Base-by-base conservation (phyloP, 23 tunicate species). In the Phallusia fumigata region DNA sequence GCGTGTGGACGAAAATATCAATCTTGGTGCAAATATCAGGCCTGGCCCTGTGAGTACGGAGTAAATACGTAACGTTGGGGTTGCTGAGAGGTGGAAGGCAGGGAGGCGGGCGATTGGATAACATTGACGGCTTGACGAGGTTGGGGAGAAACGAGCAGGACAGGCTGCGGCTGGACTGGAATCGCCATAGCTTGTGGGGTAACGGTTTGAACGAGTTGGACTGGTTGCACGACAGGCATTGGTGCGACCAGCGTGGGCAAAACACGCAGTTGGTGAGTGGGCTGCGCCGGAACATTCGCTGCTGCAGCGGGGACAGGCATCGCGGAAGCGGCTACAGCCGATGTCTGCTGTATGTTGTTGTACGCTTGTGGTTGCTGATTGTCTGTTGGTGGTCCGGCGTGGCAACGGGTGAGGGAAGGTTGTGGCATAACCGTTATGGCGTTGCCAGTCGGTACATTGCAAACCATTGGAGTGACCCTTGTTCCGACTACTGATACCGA, bases 211-310 rank as follows among this genome's bases (percentile, higher is more conserved):
- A 84, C 81, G 33, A 52, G 44, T 52, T 84, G 87, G 3, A 84
- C 81, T 3, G 87, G 87, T 32, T 84, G 87, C 12, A 76, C 87
- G 13, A 84, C 33, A 24, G 87, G 87, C 32, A 84, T 81, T 19
- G 87, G 76, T 0, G 81, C 87, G 52, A 80, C 87, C 52, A 84
- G 19, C 31, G 86, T 64, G 2, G 87, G 87, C 18, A 84, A 22
- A 22, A 58, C 26, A 22, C 28, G 26, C 69, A 58, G 26, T 22
- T 24, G 69, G 26, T 58, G 69, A 58, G 28, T 24, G 69, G 69
- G 69, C 16, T 58, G 69, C 69, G 69, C 2, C 28, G 26, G 69
- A 22, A 58, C 28, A 24, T 24, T 58, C 28, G 69, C 3, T 22
- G 28, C 28, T 21, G 69, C 11, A 58, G 69, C 28, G 69, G 69